Evolutionary conservation across 2,888 invertebrate species (phyloP).

Genomic region (Athetis lepigone): DNA sequence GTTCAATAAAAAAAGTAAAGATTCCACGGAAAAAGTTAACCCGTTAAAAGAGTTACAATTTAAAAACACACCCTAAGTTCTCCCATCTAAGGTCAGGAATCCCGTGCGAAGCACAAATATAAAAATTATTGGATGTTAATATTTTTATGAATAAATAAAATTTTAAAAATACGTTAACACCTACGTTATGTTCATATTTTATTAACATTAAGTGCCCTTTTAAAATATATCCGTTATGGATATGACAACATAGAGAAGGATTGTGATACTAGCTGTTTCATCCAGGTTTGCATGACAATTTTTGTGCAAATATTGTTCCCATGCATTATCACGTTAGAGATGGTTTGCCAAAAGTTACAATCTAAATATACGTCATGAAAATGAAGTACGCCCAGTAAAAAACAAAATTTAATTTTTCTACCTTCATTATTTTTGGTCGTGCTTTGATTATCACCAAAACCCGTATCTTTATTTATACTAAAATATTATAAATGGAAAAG

Average conservation of each 20-base stretch:
- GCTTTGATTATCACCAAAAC: too few relatives aligned
- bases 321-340: too few relatives aligned
- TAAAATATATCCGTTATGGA: not conserved
- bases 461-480: too few relatives aligned
- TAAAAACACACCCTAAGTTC: not conserved
- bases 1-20: not conserved
- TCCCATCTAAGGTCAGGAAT: conserved; percentile 1
- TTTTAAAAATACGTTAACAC: conserved; percentile 4
- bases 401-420: too few relatives aligned
- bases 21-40: not conserved
- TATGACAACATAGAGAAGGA: conserved; percentile 3
- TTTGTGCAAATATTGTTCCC: too few relatives aligned
- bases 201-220: conserved; percentile 15
- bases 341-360: too few relatives aligned
- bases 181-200: not conserved
- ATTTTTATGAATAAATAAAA: conserved; percentile 30
- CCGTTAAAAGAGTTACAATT: not conserved
- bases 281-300: too few relatives aligned
- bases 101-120: not conserved
- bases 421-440: too few relatives aligned
- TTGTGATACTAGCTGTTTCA: too few relatives aligned
- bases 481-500: too few relatives aligned
- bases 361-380: too few relatives aligned
- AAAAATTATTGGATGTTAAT: conserved; percentile 6
- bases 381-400: too few relatives aligned